A percentile compares a stretch with the other conserved stretches of the same genome.
Conservation (phyloP, 2,888 invertebrate species). For the Noctuana brunneofusca region DNA sequence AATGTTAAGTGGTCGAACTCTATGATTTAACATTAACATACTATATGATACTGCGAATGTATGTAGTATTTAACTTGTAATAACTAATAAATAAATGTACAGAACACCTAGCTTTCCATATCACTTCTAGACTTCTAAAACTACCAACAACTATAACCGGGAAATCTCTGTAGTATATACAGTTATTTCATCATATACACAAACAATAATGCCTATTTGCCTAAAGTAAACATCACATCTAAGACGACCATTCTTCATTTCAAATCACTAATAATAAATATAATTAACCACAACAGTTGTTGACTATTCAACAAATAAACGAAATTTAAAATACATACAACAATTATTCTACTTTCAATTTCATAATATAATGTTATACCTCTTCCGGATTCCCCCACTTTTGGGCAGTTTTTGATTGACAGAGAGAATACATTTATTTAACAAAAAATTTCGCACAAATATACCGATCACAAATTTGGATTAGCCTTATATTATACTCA, state of each 20-base stretch:
- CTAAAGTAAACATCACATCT: background rate
- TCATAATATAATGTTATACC: background rate
- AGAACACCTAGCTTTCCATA: too few relatives aligned
- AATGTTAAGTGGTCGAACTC: background rate
- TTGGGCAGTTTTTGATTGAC: background rate
- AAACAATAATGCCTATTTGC: background rate
- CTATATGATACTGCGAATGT: too few relatives aligned
- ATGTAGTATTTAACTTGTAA: background rate
- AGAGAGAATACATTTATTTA: background rate
- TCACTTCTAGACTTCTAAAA: background rate
- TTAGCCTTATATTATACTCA: too few relatives aligned
- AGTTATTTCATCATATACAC: background rate
- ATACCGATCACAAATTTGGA: too few relatives aligned
- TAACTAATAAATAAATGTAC: constrained; percentile 2
- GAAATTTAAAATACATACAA: background rate
- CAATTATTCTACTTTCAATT: constrained; percentile 1
- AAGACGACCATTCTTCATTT: background rate
- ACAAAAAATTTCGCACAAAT: background rate
- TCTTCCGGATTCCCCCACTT: constrained; percentile 5
- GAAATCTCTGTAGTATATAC: background rate
- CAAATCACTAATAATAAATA: background rate
- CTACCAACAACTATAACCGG: background rate
- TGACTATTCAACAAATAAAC: background rate
- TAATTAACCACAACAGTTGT: background rate
- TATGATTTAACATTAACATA: background rate